These are phyloP conservation scores for Syrista parreyssii DNA, from an alignment of 2,888 invertebrate species.

Conservation along the genomic window DNA sequence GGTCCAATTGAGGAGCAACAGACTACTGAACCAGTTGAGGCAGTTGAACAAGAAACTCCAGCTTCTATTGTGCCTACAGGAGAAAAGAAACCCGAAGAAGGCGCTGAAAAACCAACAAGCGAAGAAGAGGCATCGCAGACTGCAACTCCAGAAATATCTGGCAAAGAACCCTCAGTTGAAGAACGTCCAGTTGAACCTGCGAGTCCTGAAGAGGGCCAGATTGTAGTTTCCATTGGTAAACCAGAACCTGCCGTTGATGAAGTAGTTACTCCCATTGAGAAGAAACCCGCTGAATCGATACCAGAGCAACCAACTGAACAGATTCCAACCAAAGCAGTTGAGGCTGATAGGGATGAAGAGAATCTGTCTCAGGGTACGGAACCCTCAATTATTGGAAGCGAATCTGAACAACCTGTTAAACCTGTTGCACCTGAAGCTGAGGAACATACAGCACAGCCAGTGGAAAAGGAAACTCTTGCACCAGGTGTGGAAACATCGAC, in stretches of 20 bases:
- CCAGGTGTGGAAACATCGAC: constrained; percentile 8
- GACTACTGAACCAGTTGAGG: constrained; percentile 24
- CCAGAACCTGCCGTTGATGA: constrained; percentile 11
- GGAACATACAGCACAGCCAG: constrained; percentile 21
- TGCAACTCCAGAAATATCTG: constrained; percentile 14
- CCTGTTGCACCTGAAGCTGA: constrained; percentile 24
- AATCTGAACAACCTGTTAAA: constrained; percentile 5
- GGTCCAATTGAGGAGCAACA: constrained; percentile 18
- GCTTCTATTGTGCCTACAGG: too few relatives aligned
- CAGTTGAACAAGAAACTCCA: constrained; percentile 14
- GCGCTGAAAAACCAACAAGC: constrained; percentile 11
- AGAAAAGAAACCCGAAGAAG: too few relatives aligned
- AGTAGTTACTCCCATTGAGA: constrained; percentile 16
- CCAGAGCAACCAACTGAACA: constrained; percentile 1
- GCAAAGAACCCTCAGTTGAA: constrained; percentile 9
- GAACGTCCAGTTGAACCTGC: not conserved
- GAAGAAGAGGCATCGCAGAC: constrained; percentile 18
- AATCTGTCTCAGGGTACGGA: constrained; percentile 4
- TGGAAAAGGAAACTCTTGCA: constrained; percentile 21
- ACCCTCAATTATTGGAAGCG: not conserved
- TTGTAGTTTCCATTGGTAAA: not conserved
- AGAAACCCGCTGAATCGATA: constrained; percentile 13
- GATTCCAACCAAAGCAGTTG: not conserved
- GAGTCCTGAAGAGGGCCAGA: constrained; percentile 8
- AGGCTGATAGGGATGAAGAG: not conserved